phyloP scores from a whole-genome alignment of 2,113 vertebrate species.

The Odocoileus hemionus region DNA sequence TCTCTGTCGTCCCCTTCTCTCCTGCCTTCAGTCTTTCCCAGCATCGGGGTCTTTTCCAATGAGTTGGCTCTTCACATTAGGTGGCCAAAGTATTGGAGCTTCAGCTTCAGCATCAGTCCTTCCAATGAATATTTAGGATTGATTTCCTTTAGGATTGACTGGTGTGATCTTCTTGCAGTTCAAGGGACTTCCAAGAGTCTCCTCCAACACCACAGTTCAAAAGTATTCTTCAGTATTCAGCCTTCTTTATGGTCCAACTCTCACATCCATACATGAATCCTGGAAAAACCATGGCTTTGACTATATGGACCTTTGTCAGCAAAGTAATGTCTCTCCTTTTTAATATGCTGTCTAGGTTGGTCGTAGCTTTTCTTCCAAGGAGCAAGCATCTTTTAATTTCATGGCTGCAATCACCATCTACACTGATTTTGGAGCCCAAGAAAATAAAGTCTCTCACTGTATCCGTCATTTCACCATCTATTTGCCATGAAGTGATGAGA shows the following conservation, averaged over 20 bases:
- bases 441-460: background rate
- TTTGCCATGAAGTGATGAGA: background rate
- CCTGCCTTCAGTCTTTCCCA: background rate
- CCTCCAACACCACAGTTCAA: background rate
- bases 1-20: background rate
- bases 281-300: background rate
- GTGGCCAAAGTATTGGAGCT: background rate
- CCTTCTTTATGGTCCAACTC: background rate
- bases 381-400: background rate
- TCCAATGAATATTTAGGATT: background rate
- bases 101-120: background rate
- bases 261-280: background rate
- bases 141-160: background rate
- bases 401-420: background rate
- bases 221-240: background rate
- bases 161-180: background rate
- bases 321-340: background rate
- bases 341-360: background rate
- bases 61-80: background rate
- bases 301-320: background rate
- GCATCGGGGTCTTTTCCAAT: background rate
- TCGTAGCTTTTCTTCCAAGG: background rate
- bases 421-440: background rate
- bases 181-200: background rate
- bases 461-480: background rate